A percentile compares a stretch with the other conserved stretches of the same genome.
Conservation (phyloP, 1,140 invertebrate species). For the Drosophila parabipectinata region DNA sequence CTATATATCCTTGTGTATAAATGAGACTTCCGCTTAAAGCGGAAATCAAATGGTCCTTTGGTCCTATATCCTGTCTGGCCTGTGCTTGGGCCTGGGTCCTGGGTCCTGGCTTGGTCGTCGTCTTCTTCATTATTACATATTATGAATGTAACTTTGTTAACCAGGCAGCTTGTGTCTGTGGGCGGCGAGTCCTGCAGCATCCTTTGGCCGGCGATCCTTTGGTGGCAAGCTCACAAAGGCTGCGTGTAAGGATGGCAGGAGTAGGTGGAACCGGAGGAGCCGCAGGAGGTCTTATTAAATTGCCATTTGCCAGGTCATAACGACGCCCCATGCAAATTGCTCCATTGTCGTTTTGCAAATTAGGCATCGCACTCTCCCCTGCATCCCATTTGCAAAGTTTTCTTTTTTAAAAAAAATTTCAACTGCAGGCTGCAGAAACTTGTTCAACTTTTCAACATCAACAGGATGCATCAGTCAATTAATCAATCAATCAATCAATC, state of each 20-base stretch:
- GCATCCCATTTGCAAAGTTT: no score
- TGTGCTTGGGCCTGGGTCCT: neutral
- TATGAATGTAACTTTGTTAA: conserved; percentile 59
- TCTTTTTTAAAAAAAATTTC: neutral
- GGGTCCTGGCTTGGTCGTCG: neutral
- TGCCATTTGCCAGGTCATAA: conserved; percentile 42
- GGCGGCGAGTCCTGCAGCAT: conserved; percentile 3
- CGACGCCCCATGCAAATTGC: conserved; percentile 48
- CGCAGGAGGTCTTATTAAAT: conserved; percentile 59
- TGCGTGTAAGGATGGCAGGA: neutral
- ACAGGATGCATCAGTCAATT: neutral
- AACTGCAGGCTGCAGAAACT: conserved; percentile 3
- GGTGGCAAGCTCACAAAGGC: neutral
- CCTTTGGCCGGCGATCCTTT: neutral
- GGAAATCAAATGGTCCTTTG: conserved; percentile 54
- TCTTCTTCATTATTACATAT: conserved; percentile 62
- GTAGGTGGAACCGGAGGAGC: neutral
- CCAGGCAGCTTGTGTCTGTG: conserved; percentile 8
- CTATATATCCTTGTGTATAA: conserved; percentile 21
- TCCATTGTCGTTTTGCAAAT: conserved; percentile 49
- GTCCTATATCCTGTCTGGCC: neutral
- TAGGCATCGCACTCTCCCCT: conserved; percentile 14
- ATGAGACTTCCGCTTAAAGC: conserved; percentile 52
- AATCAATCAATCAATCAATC: conserved; percentile 5
- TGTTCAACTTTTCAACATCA: conserved; percentile 9